Conservation (phyloP, 1,140 invertebrate species). For the Drosophila navojoa region DNA sequence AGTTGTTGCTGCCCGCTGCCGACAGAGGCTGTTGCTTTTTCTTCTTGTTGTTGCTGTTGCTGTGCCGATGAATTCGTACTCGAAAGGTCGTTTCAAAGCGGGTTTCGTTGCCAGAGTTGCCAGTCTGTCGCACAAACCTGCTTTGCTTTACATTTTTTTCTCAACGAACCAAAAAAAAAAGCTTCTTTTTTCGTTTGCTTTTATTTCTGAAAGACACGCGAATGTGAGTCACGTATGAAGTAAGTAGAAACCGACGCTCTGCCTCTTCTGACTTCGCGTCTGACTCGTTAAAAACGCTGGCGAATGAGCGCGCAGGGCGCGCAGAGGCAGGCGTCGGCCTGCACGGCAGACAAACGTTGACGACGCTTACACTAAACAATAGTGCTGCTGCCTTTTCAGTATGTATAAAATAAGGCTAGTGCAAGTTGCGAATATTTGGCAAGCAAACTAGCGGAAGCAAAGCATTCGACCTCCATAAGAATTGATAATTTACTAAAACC, state of each 20-base stretch:
- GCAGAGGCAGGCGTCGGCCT: not conserved
- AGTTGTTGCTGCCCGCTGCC: slow-evolving; percentile 63
- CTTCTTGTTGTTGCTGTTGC: slow-evolving; percentile 57
- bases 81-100: slow-evolving; percentile 84
- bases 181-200: slow-evolving; percentile 70
- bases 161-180: slow-evolving; percentile 48
- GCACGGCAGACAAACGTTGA: slow-evolving; percentile 36
- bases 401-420: not conserved
- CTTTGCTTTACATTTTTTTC: slow-evolving; percentile 80
- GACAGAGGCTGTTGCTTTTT: slow-evolving; percentile 58
- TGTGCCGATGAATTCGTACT: slow-evolving; percentile 82
- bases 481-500: not conserved
- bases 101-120: slow-evolving; percentile 76
- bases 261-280: slow-evolving; percentile 30
- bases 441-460: not conserved
- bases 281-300: slow-evolving; percentile 16
- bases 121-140: slow-evolving; percentile 75
- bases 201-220: slow-evolving; percentile 79
- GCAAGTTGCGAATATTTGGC: not conserved
- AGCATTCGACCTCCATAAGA: not conserved
- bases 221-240: slow-evolving; percentile 81
- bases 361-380: slow-evolving; percentile 16
- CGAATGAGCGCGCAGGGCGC: slow-evolving; percentile 3
- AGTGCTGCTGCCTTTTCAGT: not conserved
- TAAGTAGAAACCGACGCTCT: slow-evolving; percentile 75